Evolutionary conservation across 2,113 vertebrate genomes (phyloP).

Genomic region (Barnardius zonarius): DNA sequence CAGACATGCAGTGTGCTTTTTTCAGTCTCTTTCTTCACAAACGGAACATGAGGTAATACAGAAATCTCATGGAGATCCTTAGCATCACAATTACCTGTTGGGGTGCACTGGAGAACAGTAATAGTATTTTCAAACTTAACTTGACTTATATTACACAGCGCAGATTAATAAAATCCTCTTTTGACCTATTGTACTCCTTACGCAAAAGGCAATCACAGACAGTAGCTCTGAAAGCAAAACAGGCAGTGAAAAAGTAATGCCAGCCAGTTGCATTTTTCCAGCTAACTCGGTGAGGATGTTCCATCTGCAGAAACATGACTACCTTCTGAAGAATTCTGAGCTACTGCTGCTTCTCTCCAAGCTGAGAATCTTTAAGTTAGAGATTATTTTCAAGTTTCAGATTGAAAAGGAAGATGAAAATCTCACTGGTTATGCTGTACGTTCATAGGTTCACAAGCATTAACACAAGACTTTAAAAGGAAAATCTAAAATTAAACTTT

Average conservation of each 20-base stretch:
- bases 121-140: neutral
- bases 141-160: neutral
- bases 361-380: neutral
- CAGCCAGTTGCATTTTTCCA: neutral
- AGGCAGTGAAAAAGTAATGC: neutral
- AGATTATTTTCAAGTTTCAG: neutral
- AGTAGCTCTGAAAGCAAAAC: neutral
- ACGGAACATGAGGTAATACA: neutral
- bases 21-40: accelerated
- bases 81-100: neutral
- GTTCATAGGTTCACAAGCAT: neutral
- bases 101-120: neutral
- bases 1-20: neutral
- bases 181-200: neutral
- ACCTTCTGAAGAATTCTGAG: neutral
- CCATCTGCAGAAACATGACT: neutral
- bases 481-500: neutral
- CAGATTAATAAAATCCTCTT: neutral
- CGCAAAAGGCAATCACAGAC: neutral
- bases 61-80: neutral
- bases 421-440: neutral
- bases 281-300: neutral
- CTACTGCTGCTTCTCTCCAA: neutral
- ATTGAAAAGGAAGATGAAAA: neutral
- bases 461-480: neutral